Percentiles rank a stretch among this genome's conserved stretches.
Conservation (phyloP, 2,113 vertebrate genomes). For the Bos javanicus region DNA sequence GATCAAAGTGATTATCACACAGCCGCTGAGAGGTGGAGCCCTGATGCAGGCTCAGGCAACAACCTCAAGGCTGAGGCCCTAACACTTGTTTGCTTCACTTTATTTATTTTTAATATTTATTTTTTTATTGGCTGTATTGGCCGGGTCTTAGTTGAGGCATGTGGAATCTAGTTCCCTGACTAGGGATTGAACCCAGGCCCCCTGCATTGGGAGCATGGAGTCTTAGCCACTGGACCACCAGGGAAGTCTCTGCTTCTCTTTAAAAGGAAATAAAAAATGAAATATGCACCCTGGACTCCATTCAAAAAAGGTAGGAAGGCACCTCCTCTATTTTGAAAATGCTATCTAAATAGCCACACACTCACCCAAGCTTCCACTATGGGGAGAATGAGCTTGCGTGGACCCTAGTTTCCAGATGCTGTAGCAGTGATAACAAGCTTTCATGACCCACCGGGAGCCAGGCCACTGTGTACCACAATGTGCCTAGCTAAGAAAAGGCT, state of each 20-base stretch:
- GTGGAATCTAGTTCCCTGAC: neutral
- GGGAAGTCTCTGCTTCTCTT: neutral
- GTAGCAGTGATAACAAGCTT: rapidly evolving
- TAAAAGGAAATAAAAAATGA: neutral
- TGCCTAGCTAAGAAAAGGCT: neutral
- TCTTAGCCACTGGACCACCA: neutral
- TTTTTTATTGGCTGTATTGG: neutral
- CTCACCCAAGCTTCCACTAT: neutral
- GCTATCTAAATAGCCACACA: neutral
- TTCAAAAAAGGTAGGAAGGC: neutral
- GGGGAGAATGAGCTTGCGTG: rapidly evolving
- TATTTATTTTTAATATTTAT: neutral
- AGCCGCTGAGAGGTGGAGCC: no score
- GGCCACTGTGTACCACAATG: rapidly evolving
- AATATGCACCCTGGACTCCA: neutral
- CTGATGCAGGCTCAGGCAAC: no score
- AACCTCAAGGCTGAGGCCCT: neutral
- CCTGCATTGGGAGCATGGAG: neutral
- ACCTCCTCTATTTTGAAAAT: neutral
- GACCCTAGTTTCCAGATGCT: neutral
- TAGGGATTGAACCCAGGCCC: neutral
- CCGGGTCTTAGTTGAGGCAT: neutral
- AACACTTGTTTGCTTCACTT: neutral
- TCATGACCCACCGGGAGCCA: neutral
- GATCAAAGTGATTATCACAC: rapidly evolving